Evolutionary conservation across 2,888 invertebrate species (phyloP).

Genomic region (Microctonus aethiopoides): DNA sequence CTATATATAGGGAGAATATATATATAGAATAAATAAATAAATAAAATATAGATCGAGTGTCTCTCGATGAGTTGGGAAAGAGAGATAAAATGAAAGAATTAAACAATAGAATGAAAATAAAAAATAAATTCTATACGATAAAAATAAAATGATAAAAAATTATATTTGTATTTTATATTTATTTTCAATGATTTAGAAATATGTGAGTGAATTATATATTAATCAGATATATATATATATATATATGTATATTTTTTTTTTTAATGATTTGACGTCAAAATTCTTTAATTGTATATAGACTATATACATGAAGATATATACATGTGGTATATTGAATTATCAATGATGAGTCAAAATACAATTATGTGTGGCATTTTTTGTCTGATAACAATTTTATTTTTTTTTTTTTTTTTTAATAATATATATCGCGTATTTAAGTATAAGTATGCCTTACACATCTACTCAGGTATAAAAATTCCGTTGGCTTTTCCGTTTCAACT

Average conservation of each 20-base stretch:
- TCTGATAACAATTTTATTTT: background rate
- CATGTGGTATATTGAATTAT: background rate
- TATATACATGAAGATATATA: background rate
- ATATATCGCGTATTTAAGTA: background rate
- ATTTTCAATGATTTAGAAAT: no score
- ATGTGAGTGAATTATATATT: no score
- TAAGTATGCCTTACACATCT: background rate
- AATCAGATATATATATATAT: no score
- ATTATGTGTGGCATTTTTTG: background rate
- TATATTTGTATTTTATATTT: no score
- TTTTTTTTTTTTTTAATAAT: background rate
- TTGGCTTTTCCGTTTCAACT: conserved; percentile 9
- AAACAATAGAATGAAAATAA: background rate
- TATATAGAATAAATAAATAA: background rate
- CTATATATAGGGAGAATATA: background rate
- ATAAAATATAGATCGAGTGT: background rate
- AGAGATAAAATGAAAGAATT: background rate
- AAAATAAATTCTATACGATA: background rate
- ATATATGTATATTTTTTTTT: background rate
- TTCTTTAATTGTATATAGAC: background rate
- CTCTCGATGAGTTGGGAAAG: background rate
- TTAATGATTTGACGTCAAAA: background rate
- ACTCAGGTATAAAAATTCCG: conserved; percentile 1
- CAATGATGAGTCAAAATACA: background rate
- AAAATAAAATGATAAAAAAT: background rate